Evolutionary conservation across 1,140 invertebrate species (phyloP).

Genomic region (Zaprionus ornatus): DNA sequence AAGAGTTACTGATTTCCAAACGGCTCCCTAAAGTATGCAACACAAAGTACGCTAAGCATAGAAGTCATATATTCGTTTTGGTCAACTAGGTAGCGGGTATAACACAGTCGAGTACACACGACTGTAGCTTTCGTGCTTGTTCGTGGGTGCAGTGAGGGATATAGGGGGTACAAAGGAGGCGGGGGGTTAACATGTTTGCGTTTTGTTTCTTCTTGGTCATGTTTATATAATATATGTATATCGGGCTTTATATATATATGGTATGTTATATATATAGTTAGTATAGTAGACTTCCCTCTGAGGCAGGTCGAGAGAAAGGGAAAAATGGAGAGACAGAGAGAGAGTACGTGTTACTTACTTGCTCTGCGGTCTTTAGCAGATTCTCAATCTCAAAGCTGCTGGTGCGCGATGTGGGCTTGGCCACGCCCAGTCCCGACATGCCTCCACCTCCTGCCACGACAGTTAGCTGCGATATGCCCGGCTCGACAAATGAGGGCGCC

Average conservation of each 20-base stretch:
- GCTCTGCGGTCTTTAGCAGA: constrained; percentile 90
- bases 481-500: constrained; percentile 83
- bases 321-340: not conserved
- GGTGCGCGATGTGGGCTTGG: constrained; percentile 90
- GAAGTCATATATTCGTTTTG: too few relatives aligned
- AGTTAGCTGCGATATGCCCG: constrained; percentile 57
- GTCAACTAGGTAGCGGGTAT: not conserved
- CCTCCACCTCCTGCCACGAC: constrained; percentile 48
- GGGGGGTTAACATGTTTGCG: constrained; percentile 59
- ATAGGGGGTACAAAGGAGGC: constrained; percentile 7
- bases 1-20: too few relatives aligned
- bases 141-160: not conserved
- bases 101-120: not conserved
- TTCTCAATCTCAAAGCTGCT: constrained; percentile 96
- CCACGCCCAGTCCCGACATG: constrained; percentile 64
- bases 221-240: constrained; percentile 35
- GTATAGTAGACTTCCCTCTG: not conserved
- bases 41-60: too few relatives aligned
- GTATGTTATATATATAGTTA: not conserved
- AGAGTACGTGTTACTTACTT: constrained; percentile 65
- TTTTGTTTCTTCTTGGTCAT: constrained; percentile 55
- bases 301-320: not conserved
- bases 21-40: too few relatives aligned
- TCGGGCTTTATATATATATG: constrained; percentile 4
- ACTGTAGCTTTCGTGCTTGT: not conserved